phyloP scores from a whole-genome alignment of 2,888 invertebrate species.

The Drosophila mimica region DNA sequence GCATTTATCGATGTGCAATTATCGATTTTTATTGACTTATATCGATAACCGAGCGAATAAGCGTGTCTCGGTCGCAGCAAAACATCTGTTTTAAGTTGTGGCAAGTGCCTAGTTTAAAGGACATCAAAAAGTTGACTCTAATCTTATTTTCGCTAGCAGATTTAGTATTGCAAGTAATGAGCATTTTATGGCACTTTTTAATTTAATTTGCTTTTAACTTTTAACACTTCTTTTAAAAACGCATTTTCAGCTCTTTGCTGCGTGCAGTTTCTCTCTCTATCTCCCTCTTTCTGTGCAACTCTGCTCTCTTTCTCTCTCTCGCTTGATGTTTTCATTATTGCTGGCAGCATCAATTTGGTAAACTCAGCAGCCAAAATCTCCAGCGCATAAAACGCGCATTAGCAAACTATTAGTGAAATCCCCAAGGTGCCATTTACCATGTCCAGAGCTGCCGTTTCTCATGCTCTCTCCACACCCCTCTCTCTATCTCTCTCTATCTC shows the following conservation, averaged over 20 bases:
- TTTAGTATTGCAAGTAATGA: neutral
- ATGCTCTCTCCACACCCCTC: neutral
- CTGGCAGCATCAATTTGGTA: constrained; percentile 48
- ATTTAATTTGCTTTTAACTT: neutral
- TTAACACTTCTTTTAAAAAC: constrained; percentile 1
- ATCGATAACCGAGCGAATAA: too few relatives aligned
- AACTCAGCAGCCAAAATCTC: constrained; percentile 33
- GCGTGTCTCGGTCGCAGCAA: neutral
- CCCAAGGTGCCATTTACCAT: constrained; percentile 65
- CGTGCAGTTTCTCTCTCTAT: neutral
- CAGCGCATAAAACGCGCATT: constrained; percentile 71
- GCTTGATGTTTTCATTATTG: constrained; percentile 31
- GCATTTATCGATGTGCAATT: too few relatives aligned
- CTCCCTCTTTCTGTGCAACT: neutral
- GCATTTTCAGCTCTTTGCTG: neutral
- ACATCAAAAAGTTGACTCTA: neutral
- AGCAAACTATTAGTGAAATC: constrained; percentile 71
- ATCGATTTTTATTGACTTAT: too few relatives aligned
- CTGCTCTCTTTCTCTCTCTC: neutral
- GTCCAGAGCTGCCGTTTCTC: constrained; percentile 42
- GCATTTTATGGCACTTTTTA: constrained; percentile 16
- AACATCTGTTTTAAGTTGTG: neutral
- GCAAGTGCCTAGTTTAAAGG: neutral
- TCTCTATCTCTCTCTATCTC: neutral
- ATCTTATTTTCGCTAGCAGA: neutral